Base-by-base conservation (phyloP, 2,113 vertebrate species). In the Ondatra zibethicus region DNA sequence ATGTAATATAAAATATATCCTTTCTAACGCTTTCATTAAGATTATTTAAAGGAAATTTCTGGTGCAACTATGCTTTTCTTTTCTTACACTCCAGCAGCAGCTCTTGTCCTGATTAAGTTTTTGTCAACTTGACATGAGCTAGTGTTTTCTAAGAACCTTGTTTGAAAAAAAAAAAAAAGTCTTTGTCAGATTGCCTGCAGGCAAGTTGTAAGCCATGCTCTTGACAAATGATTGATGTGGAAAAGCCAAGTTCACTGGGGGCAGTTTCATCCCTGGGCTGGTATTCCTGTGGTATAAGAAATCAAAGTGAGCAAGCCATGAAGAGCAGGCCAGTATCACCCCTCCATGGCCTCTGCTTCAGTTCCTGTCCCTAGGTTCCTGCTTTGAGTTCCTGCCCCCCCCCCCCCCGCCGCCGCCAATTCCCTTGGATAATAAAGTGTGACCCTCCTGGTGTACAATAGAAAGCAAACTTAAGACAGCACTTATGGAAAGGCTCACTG, bases 1-100 rank as follows among this genome's bases (percentile, higher is more conserved):
- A 91, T 63, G 81, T 31, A 92, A 96, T 93, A 76, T 29, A 92
- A 47, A 92, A 91, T 36, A 9, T 36, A 76, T 96, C 76, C 72
- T 88, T 92, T 82, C 39, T 63, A 97, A 92, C 92, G 29, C 92
- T 95, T 97, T 87, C 92, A 88, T 68, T 88, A 29, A 81, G 91
- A 82, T 25, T 58, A 47, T 84, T 45, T 55, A 42, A 66, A 92
- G 72, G 21, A 39, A 81, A 91, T 82, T 89, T 94, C 91, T 78
- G 16, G 2, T 29, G 2, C 45, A 89, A 90, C 94, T 93, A 27
- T 77, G 7, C 47, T n/a, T 45, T 88, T 31, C 66, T 33, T 45
- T 86, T 47, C 45, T 63, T 25, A 58, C 23, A 19, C 36, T 47
- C 87, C 17, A 63, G 73, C 63, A 91, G 92, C 7, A n/a, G 36